Evolutionary conservation across 2,888 invertebrate genomes (phyloP).

Genomic region (Plemyria rubiginata): DNA sequence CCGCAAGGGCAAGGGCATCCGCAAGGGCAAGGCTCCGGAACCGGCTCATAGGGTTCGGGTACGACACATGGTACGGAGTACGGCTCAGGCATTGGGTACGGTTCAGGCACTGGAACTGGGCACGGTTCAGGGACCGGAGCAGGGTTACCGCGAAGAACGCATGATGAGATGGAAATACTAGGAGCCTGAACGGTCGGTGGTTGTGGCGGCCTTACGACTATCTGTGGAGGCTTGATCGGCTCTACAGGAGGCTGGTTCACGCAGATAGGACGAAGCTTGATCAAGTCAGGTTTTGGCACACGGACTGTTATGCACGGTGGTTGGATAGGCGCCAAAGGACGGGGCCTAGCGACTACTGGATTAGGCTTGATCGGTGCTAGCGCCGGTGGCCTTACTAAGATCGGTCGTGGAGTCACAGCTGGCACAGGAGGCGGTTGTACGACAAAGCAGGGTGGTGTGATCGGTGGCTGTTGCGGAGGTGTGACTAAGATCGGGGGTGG

Average conservation of each 20-base stretch:
- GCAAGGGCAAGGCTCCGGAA: neutral
- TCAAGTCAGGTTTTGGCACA: conserved; percentile 50
- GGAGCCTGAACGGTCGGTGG: conserved; percentile 56
- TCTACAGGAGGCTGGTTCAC: conserved; percentile 56
- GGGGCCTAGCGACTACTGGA: conserved; percentile 61
- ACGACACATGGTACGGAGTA: neutral
- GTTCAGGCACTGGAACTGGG: conserved; percentile 3
- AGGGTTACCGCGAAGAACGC: neutral
- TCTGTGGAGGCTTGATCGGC: conserved; percentile 55
- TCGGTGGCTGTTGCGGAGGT: conserved; percentile 53
- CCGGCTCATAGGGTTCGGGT: neutral
- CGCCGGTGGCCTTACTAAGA: conserved; percentile 54
- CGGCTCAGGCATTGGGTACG: neutral
- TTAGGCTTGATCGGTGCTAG: conserved; percentile 56
- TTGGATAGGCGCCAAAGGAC: conserved; percentile 49
- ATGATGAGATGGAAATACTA: conserved; percentile 27
- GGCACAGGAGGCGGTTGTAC: conserved; percentile 53
- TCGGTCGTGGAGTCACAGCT: conserved; percentile 56
- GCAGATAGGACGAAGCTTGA: conserved; percentile 58
- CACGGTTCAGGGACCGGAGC: neutral
- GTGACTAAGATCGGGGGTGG: conserved; percentile 67
- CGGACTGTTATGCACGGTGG: conserved; percentile 61
- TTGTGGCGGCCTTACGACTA: conserved; percentile 57
- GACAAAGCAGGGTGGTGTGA: conserved; percentile 55
- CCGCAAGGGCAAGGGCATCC: neutral